These are phyloP conservation scores for Sarcophaga variegata DNA, from an alignment of 2,888 invertebrate genomes.

Conservation along the genomic window DNA sequence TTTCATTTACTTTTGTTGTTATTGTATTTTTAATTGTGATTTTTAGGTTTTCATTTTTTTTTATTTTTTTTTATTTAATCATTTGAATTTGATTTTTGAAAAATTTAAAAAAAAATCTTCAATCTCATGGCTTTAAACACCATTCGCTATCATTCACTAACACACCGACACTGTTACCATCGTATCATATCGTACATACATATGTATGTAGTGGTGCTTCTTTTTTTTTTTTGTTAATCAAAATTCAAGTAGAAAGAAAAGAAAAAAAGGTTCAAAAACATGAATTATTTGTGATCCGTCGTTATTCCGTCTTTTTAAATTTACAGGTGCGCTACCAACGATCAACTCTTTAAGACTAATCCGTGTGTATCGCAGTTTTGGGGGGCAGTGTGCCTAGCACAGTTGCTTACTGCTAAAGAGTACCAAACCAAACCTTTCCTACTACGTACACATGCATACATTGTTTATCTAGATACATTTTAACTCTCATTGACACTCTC, in stretches of 20 bases:
- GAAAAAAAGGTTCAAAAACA: conserved; percentile 14
- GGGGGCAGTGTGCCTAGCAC: conserved; percentile 73
- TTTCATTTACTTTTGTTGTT: conserved; percentile 5
- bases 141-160: conserved; percentile 45
- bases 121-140: conserved; percentile 25
- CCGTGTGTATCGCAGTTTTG: conserved; percentile 75
- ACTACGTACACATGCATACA: neutral
- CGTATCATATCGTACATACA: neutral
- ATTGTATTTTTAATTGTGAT: neutral
- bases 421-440: conserved; percentile 21
- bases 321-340: conserved; percentile 81
- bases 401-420: neutral
- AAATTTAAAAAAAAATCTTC: conserved; percentile 18
- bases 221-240: conserved; percentile 28
- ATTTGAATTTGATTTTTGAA: conserved; percentile 2
- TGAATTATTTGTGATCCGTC: conserved; percentile 30
- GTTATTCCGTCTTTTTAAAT: conserved; percentile 65
- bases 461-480: conserved; percentile 63
- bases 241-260: conserved; percentile 6
- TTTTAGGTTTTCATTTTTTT: neutral
- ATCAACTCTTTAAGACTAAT: conserved; percentile 82
- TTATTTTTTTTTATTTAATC: neutral
- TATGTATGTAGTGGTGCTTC: conserved; percentile 47
- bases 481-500: conserved; percentile 30
- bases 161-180: conserved; percentile 21